These are phyloP conservation scores for Caenorhabditis sp. DNA, from an alignment of 2,888 invertebrate genomes.

Conservation along the genomic window DNA sequence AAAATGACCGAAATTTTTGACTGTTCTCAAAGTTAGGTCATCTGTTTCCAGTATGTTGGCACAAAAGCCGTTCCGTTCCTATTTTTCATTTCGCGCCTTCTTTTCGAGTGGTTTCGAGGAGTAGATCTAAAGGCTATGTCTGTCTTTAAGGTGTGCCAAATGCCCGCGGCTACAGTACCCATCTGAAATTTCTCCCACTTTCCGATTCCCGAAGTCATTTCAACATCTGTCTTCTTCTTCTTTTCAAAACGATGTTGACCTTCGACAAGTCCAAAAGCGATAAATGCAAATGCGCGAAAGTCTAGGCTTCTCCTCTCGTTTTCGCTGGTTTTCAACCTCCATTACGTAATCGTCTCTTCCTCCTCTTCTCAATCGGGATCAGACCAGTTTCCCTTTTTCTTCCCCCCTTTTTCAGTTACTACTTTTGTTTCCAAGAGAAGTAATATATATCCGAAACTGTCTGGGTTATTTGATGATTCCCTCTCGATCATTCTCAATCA, in stretches of 20 bases:
- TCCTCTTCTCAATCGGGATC: constrained; percentile 38
- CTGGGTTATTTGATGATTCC: constrained; percentile 51
- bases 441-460: constrained; percentile 14
- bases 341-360: constrained; percentile 47
- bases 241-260: constrained; percentile 28
- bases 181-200: neutral
- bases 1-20: too few relatives aligned
- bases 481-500: neutral
- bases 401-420: constrained; percentile 22
- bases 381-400: constrained; percentile 36
- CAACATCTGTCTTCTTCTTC: constrained; percentile 19
- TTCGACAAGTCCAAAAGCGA: constrained; percentile 32
- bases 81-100: too few relatives aligned
- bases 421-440: constrained; percentile 19
- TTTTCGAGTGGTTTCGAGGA: too few relatives aligned
- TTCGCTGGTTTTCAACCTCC: constrained; percentile 29
- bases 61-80: too few relatives aligned
- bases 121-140: too few relatives aligned
- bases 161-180: too few relatives aligned
- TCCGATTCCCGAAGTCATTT: constrained; percentile 25
- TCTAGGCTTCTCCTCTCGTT: constrained; percentile 37
- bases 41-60: too few relatives aligned
- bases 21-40: too few relatives aligned
- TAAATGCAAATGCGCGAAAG: constrained; percentile 52
- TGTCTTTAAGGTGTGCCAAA: too few relatives aligned